These are phyloP conservation scores for Hydrozoanthus gracilis DNA, from an alignment of 92 coral and sea anemone genomes.

Conservation along the genomic window DNA sequence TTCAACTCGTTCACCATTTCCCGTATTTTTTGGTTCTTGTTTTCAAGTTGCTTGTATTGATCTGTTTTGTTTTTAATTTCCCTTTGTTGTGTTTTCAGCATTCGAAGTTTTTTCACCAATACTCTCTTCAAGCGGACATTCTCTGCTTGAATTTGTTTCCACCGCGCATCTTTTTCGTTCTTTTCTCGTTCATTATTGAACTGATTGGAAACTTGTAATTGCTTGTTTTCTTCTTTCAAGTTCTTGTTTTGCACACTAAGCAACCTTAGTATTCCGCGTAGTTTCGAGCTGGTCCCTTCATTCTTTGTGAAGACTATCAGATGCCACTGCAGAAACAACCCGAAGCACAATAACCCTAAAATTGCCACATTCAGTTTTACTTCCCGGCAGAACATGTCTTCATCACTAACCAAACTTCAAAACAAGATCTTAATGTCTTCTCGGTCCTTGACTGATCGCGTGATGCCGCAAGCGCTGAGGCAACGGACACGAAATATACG, in stretches of 20 bases:
- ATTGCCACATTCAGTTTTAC: background rate
- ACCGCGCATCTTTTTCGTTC: background rate
- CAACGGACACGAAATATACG: no score
- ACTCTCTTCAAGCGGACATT: background rate
- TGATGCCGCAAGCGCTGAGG: no score
- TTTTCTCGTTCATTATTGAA: background rate
- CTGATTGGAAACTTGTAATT: background rate
- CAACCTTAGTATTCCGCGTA: background rate
- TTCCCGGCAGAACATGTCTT: background rate
- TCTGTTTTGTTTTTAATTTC: background rate
- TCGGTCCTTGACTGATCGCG: no score
- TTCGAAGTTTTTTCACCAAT: background rate
- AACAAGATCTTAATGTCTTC: background rate
- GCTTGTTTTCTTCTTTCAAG: background rate
- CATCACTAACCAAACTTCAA: background rate
- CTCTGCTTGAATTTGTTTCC: background rate
- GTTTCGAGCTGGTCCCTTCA: slow-evolving; percentile 3
- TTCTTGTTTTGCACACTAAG: background rate
- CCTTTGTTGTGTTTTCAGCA: background rate
- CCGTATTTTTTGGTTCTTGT: background rate
- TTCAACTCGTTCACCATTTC: background rate
- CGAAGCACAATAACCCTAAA: background rate
- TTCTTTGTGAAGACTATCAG: background rate
- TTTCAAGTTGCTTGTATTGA: background rate
- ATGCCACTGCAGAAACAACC: background rate